Evolutionary conservation across 2,113 vertebrate species (phyloP), one percentile per base, ranked within the genome.

Genomic region (Dromas ardeola): DNA sequence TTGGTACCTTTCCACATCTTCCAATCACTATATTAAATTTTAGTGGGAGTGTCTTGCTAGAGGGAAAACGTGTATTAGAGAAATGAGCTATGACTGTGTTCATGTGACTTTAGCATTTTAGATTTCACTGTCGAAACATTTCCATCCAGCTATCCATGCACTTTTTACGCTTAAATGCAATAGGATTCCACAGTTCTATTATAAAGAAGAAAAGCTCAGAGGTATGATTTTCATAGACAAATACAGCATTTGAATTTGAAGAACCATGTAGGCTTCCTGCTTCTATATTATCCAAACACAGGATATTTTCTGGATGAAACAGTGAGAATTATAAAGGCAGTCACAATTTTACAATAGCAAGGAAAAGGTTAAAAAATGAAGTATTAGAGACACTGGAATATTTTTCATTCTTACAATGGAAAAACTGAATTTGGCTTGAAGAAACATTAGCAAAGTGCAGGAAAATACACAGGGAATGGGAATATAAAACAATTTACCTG

Each of bases 401-500:
- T 36, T 73, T 82, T 90, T 63, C 19, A 66, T 77, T 88, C 32
- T 12, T 53, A 29, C 18, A 65, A n/a, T 32, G 32, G 15, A 79
- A 42, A 93, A 81, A 69, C 36, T 59, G 1, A 92, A 87, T 65
- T 79, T 30, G 27, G 13, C 38, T 91, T 90, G 52, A 80, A 73
- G 45, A 91, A 91, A 73, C 30, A 80, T 61, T 8, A 91, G 22
- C 45, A 62, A 94, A 58, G 38, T 58, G 7, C 20, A 94, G n/a
- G 45, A 50, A 91, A 94, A 92, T 18, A 56, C 4, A 70, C 2
- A 87, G 13, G 30, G 52, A 89, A 72, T 58, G 67, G 22, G 38
- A 61, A 66, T n/a, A 50, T 59, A 43, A 93, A 93, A 53, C n/a
- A 66, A 53, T 97, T 97, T 98, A 98, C 98, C 98, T 98, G 98